Conservation (phyloP, 2,797 vertebrate species). For the Varecia variegata region DNA sequence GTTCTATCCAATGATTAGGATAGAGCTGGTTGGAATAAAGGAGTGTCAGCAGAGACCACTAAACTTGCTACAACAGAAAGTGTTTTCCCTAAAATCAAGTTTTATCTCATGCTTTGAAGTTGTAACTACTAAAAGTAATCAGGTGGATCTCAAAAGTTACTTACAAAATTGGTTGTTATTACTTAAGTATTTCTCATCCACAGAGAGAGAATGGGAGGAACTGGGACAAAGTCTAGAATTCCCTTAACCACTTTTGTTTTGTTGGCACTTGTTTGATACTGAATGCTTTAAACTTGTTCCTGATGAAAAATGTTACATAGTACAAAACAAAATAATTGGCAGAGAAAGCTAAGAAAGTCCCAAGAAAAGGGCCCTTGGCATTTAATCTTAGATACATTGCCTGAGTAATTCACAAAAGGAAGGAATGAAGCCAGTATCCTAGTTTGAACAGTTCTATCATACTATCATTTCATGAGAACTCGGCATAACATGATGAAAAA, state of each 20-base stretch:
- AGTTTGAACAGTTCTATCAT: background rate
- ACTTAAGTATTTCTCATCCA: background rate
- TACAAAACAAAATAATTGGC: conserved; percentile 37
- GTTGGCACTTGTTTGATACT: conserved; percentile 39
- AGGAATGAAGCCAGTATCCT: conserved; percentile 9
- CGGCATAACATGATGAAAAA: background rate
- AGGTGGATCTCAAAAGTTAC: background rate
- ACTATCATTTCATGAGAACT: conserved; percentile 52
- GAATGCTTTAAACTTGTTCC: conserved; percentile 30
- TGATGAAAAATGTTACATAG: background rate
- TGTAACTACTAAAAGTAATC: background rate
- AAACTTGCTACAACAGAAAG: background rate
- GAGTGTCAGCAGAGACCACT: background rate
- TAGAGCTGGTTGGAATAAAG: background rate
- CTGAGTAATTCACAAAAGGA: background rate
- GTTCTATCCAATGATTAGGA: background rate
- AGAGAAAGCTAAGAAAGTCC: background rate
- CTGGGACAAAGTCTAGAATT: background rate
- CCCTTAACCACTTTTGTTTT: background rate
- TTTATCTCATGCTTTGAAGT: background rate
- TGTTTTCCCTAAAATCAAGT: background rate
- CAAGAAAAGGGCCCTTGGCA: background rate
- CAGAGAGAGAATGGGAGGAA: background rate
- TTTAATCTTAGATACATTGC: background rate
- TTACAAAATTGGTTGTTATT: background rate